Base-by-base conservation (phyloP, 2,113 vertebrate species). In the Callaeas wilsoni region DNA sequence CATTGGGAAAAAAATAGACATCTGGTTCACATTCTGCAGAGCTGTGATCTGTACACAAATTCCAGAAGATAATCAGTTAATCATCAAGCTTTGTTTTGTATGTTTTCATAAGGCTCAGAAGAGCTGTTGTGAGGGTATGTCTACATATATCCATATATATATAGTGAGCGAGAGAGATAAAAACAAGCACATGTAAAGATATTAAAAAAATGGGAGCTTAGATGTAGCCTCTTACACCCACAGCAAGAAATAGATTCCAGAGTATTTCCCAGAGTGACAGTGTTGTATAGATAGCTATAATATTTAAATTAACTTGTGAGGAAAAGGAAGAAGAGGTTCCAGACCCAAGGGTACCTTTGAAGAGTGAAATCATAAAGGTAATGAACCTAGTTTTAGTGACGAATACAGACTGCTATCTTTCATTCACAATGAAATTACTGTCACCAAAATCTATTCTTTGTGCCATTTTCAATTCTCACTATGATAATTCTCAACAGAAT, bases 401-500 rank as follows among this genome's bases (percentile, higher is more conserved):
- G 68, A 96, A 93, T 82, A 84, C 49, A 88, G 93, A 90, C 55
- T 82, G 42, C 86, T 85, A 82, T 94, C 67, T 93, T 84, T 94
- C 83, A 90, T 79, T 97, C 90, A 94, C 67, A 92, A 91, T 86
- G n/a, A 89, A 96, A 96, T 96, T 96, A 64, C 68, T 93, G 69
- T 82, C 95, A 92, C 94, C 88, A 93, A 96, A 91, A 93, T 91
- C 84, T 96, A 88, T 96, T 93, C 88, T 88, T 83, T 87, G 71
- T 92, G 88, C 87, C 95, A 91, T 96, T 97, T 97, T 90, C 91
- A 94, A 62, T 95, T 97, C 83, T 95, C 73, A 79, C 93, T 92
- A 96, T 90, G 84, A 91, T 95, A 97, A 95, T 90, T 95, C 94
- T 91, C 84, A 64, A 64, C 83, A 93, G 88, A 94, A 91, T 92